These are phyloP conservation scores for Euclidia mi DNA, from an alignment of 2,888 invertebrate species.

Conservation along the genomic window DNA sequence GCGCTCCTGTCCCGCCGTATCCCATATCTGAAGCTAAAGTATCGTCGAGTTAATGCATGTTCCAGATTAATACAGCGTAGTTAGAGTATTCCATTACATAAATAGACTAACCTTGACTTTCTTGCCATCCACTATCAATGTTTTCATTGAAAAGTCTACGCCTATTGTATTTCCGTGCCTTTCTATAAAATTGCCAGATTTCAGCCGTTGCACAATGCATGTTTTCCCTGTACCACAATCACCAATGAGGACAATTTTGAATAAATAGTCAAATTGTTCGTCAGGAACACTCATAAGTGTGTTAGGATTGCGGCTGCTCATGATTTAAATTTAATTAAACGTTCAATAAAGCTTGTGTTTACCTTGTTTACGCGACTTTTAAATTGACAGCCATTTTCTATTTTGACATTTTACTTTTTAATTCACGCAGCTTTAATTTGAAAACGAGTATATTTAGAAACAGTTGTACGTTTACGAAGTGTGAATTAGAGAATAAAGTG, in stretches of 20 bases:
- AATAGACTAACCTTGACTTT: conserved; percentile 95
- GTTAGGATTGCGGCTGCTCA: conserved; percentile 94
- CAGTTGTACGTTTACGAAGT: too few relatives aligned
- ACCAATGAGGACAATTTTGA: conserved; percentile 98
- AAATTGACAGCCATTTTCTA: conserved; percentile 45
- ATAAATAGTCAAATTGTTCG: conserved; percentile 97
- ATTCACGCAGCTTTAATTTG: neutral
- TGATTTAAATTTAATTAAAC: conserved; percentile 75
- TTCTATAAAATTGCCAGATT: conserved; percentile 98
- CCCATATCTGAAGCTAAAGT: conserved; percentile 97
- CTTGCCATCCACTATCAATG: conserved; percentile 97
- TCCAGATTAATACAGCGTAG: conserved; percentile 27
- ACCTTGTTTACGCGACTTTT: conserved; percentile 70
- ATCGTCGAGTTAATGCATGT: conserved; percentile 18
- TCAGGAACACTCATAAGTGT: conserved; percentile 94
- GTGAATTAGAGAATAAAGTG: too few relatives aligned
- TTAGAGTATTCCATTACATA: conserved; percentile 56
- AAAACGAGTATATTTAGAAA: neutral
- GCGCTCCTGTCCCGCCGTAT: conserved; percentile 98
- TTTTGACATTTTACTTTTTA: conserved; percentile 46
- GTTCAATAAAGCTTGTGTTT: conserved; percentile 65
- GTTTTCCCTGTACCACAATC: conserved; percentile 98
- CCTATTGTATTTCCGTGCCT: conserved; percentile 99
- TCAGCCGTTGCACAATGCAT: conserved; percentile 98
- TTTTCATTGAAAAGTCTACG: conserved; percentile 99